These are phyloP conservation scores for Nerophis ophidion DNA, from an alignment of 2,113 vertebrate genomes.

Conservation along the genomic window DNA sequence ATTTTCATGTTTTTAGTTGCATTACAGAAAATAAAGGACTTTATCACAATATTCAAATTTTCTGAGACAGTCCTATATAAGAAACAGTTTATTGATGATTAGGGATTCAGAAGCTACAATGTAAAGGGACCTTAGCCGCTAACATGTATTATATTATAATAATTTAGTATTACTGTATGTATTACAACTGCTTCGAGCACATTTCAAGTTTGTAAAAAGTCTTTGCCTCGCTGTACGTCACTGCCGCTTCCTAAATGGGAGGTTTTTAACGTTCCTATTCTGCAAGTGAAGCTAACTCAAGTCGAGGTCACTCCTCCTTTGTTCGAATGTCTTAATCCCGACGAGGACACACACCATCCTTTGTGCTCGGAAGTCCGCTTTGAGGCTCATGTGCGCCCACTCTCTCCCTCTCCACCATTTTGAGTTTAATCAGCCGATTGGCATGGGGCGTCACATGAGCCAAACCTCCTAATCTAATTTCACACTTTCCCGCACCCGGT, in stretches of 20 bases:
- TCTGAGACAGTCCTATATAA: no score
- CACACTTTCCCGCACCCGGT: conserved; percentile 63
- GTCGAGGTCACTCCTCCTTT: neutral
- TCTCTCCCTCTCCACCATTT: conserved; percentile 46
- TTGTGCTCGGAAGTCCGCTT: conserved; percentile 16
- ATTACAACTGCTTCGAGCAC: no score
- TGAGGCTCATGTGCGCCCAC: conserved; percentile 12
- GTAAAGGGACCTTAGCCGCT: no score
- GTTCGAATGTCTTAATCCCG: conserved; percentile 5
- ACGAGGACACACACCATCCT: conserved; percentile 3
- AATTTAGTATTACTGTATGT: no score
- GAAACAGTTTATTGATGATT: no score
- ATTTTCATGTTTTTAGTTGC: no score
- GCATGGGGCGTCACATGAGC: conserved; percentile 69
- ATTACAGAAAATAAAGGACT: no score
- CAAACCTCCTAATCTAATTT: conserved; percentile 71
- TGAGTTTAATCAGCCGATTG: conserved; percentile 68
- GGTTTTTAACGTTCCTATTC: neutral
- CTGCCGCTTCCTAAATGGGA: neutral
- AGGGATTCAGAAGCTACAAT: no score
- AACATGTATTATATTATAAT: no score
- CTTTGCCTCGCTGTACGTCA: neutral
- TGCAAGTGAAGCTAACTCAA: neutral
- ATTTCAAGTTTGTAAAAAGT: no score
- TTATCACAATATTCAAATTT: no score